Evolutionary conservation across 2,797 vertebrate species (phyloP).

Genomic region (Hemitrygon akajei): DNA sequence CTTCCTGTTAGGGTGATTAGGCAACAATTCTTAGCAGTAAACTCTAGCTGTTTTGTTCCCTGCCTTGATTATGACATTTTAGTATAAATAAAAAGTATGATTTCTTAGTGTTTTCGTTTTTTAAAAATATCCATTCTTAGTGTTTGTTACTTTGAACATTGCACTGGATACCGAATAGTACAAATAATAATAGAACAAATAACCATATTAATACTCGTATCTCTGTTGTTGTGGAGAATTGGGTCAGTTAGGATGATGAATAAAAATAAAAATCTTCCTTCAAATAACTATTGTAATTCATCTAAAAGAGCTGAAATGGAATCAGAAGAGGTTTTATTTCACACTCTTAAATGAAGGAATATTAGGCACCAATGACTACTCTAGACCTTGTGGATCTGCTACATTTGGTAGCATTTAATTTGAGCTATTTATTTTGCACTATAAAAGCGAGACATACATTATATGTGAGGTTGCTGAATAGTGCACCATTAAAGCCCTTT

Average conservation of each 20-base stretch:
- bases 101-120: not conserved
- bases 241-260: not conserved
- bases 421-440: constrained; percentile 9
- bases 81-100: not conserved
- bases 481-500: not conserved
- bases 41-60: not conserved
- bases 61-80: not conserved
- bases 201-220: not conserved
- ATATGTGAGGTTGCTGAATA: not conserved
- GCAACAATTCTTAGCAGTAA: not conserved
- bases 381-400: not conserved
- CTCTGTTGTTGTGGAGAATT: not conserved
- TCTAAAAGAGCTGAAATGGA: not conserved
- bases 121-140: not conserved
- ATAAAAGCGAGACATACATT: not conserved
- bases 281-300: not conserved
- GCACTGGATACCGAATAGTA: not conserved
- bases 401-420: not conserved
- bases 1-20: not conserved
- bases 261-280: constrained; percentile 1
- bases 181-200: not conserved
- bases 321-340: not conserved
- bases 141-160: not conserved
- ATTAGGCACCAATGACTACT: not conserved
- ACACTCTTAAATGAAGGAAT: not conserved